Evolutionary conservation across 2,888 invertebrate species (phyloP), one percentile per base, ranked within the genome.

Genomic region (Troglohyphantes excavatus): DNA sequence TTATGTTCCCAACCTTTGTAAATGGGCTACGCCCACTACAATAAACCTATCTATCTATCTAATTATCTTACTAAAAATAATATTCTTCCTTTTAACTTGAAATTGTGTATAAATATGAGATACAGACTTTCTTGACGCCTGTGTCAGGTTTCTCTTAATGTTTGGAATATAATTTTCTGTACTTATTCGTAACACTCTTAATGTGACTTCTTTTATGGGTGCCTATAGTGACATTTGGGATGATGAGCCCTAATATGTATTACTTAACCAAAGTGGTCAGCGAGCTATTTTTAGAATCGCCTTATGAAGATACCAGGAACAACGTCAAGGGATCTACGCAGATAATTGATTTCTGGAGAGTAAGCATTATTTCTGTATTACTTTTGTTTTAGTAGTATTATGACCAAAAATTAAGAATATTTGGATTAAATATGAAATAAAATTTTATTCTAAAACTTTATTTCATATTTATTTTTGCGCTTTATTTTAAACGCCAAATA

Each of bases 281-380:
- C 70, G 94, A 95, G 86, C 94, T 95, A 63, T 95, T 96, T 92
- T 92, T 95, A 75, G 94, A 94, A 79, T 93, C 94, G 0, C 92
- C 93, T n/a, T 94, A 94, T 91, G 90, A 94, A 94, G 94, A 94
- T 94, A 39, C 94, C 93, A 79, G 93, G 94, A 3, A 94, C 94
- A 82, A 95, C 94, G 93, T 95, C 3, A 94, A 93, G 68, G 93
- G 94, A 0, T 94, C 95, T 23, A 93, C 93, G 26, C 93, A 93
- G 53, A 94, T 94, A 78, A 93, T 94, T 26, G 95, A 95, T 92
- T 95, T 95, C 93, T 96, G 95, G 95, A 93, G 93, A 92, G 95
- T 95, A 93, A 92, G 92, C 90, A 94, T 21, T 7, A 39, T n/a
- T 11, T 5, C 21, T 23, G 11, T n/a, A n/a, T n/a, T n/a, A n/a